Evolutionary conservation across 2,888 invertebrate species (phyloP).

Genomic region (Agrypnus murinus): DNA sequence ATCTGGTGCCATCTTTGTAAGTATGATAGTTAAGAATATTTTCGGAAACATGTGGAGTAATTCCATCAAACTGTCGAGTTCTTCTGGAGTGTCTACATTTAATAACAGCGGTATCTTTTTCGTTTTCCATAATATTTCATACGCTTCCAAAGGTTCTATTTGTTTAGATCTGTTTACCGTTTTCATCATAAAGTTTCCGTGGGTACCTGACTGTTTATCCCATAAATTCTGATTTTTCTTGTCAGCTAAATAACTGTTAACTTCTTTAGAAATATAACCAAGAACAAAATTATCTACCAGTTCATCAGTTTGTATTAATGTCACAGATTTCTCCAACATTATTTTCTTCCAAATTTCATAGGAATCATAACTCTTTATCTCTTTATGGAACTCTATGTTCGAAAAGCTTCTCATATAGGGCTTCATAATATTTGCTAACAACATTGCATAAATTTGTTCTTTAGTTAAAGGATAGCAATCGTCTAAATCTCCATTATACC

Average conservation of each 20-base stretch:
- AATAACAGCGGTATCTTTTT: not conserved
- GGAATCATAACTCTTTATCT: not conserved
- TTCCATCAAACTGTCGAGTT: not conserved
- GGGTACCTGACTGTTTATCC: not conserved
- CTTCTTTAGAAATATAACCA: not conserved
- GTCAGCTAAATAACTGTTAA: not conserved
- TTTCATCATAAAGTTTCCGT: slow-evolving; percentile 4
- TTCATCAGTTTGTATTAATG: not conserved
- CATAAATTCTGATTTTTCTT: slow-evolving; percentile 4
- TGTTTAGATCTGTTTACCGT: slow-evolving; percentile 1
- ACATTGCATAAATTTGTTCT: not conserved
- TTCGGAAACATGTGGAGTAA: not conserved
- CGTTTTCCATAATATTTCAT: slow-evolving; percentile 20
- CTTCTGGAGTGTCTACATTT: not conserved
- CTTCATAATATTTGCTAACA: not conserved
- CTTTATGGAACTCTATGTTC: not conserved
- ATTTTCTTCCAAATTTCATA: slow-evolving; percentile 11
- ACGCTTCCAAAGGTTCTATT: not conserved
- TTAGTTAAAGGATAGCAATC: slow-evolving; percentile 17
- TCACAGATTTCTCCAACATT: not conserved
- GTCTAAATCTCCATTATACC: slow-evolving; percentile 26
- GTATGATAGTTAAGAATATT: not conserved
- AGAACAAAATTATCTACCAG: not conserved
- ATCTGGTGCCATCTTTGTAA: not conserved
- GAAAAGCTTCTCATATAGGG: not conserved